phyloP scores from a whole-genome alignment of 2,888 invertebrate species.

The Dryocosmus kuriphilus region DNA sequence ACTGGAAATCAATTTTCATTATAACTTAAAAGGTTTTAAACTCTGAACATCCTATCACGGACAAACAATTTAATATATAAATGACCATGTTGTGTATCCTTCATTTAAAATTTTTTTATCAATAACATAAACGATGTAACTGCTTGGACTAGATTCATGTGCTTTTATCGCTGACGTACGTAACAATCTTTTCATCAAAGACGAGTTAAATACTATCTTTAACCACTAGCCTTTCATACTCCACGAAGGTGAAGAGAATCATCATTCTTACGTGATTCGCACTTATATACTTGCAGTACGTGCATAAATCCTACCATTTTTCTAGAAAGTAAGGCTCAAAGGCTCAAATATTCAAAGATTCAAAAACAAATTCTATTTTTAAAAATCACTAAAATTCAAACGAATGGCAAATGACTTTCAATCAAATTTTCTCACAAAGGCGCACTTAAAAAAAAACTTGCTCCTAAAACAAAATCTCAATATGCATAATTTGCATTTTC shows the following conservation, averaged over 20 bases:
- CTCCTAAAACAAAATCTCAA: background rate
- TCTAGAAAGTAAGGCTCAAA: background rate
- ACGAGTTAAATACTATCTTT: constrained; percentile 24
- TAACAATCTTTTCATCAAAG: constrained; percentile 39
- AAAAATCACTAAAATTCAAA: too few relatives aligned
- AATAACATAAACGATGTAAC: constrained; percentile 34
- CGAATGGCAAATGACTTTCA: too few relatives aligned
- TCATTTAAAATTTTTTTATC: constrained; percentile 31
- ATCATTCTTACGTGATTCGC: constrained; percentile 1
- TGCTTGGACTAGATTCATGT: constrained; percentile 35
- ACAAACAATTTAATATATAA: constrained; percentile 30
- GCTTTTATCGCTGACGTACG: constrained; percentile 28
- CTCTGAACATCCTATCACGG: constrained; percentile 1
- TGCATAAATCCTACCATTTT: background rate
- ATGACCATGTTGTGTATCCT: constrained; percentile 26
- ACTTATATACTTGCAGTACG: background rate
- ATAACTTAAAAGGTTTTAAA: too few relatives aligned
- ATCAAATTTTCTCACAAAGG: background rate
- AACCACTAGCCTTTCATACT: constrained; percentile 31
- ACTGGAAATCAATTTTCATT: background rate
- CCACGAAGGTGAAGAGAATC: constrained; percentile 31
- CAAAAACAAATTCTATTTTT: too few relatives aligned
- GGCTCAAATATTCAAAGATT: too few relatives aligned
- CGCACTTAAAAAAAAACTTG: background rate
- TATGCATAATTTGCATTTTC: constrained; percentile 26